phyloP scores from a whole-genome alignment of 1,140 invertebrate genomes.

The Tetragnatha versicolor region DNA sequence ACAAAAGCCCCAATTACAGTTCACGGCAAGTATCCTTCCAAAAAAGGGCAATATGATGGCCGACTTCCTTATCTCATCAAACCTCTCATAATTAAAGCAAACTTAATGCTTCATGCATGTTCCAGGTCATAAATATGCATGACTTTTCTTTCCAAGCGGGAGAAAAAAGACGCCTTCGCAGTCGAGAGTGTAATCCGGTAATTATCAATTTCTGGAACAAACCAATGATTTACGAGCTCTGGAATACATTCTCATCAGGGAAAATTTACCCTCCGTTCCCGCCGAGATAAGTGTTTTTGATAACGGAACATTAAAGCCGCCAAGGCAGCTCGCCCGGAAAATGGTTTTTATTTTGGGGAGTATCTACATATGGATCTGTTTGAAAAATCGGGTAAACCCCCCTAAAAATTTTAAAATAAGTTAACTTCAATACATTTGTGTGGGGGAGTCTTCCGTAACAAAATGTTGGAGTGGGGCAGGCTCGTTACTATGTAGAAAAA shows the following conservation, averaged over 20 bases:
- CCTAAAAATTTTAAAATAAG: background rate
- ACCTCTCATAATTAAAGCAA: too few relatives aligned
- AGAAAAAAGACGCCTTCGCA: too few relatives aligned
- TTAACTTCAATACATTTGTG: background rate
- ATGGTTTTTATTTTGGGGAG: constrained; percentile 12
- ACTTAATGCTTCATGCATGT: too few relatives aligned
- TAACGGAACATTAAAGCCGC: constrained; percentile 25
- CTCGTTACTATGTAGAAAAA: too few relatives aligned
- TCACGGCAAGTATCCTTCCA: too few relatives aligned
- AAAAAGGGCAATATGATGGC: too few relatives aligned
- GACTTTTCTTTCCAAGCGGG: too few relatives aligned
- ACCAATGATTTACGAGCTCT: constrained; percentile 26
- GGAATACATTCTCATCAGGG: background rate
- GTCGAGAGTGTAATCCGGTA: constrained; percentile 2
- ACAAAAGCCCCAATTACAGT: too few relatives aligned
- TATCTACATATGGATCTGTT: background rate
- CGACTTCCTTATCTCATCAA: too few relatives aligned
- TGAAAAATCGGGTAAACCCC: background rate
- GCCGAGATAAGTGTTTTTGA: constrained; percentile 22
- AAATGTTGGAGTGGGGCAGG: too few relatives aligned
- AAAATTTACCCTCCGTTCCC: constrained; percentile 16
- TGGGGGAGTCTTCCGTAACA: background rate
- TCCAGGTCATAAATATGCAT: too few relatives aligned
- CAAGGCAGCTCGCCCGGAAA: background rate
- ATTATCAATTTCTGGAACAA: constrained; percentile 39